phyloP scores from a whole-genome alignment of 2,888 invertebrate genomes.

The Nomada fabriciana region DNA sequence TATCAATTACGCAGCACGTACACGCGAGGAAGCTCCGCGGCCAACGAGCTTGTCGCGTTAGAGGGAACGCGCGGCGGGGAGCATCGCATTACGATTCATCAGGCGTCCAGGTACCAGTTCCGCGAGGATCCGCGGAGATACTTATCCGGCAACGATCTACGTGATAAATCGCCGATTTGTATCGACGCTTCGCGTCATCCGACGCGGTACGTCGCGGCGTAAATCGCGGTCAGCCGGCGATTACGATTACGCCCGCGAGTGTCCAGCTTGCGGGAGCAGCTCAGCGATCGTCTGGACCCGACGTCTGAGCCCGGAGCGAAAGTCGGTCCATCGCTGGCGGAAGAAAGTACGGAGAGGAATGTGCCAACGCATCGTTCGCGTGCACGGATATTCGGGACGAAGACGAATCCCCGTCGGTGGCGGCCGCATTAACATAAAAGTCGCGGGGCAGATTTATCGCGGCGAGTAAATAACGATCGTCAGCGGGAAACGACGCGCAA shows the following conservation, averaged over 20 bases:
- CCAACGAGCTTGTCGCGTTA: conserved; percentile 35
- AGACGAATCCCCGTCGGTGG: conserved; percentile 12
- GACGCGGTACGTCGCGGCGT: conserved; percentile 30
- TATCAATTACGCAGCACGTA: conserved; percentile 75
- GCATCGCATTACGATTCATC: conserved; percentile 71
- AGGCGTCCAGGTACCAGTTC: conserved; percentile 67
- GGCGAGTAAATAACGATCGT: conserved; percentile 51
- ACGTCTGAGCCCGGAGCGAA: not conserved
- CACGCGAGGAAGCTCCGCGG: conserved; percentile 54
- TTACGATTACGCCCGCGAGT: conserved; percentile 25
- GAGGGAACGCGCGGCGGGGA: conserved; percentile 45
- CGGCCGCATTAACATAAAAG: conserved; percentile 35
- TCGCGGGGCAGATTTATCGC: conserved; percentile 44
- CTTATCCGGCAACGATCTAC: conserved; percentile 65
- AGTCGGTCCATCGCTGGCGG: not conserved
- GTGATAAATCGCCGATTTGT: conserved; percentile 74
- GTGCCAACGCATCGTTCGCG: conserved; percentile 33
- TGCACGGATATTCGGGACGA: conserved; percentile 1
- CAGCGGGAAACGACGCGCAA: conserved; percentile 11
- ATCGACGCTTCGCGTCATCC: conserved; percentile 52
- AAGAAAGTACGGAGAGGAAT: not conserved
- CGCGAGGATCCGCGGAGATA: conserved; percentile 65
- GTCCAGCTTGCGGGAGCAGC: not conserved
- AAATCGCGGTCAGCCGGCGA: conserved; percentile 6
- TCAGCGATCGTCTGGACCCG: not conserved